A percentile compares a stretch with the other conserved stretches of the same genome.
Evolutionary conservation across 2,113 vertebrate species (phyloP).

Genomic region (Ramphastos sulfuratus): DNA sequence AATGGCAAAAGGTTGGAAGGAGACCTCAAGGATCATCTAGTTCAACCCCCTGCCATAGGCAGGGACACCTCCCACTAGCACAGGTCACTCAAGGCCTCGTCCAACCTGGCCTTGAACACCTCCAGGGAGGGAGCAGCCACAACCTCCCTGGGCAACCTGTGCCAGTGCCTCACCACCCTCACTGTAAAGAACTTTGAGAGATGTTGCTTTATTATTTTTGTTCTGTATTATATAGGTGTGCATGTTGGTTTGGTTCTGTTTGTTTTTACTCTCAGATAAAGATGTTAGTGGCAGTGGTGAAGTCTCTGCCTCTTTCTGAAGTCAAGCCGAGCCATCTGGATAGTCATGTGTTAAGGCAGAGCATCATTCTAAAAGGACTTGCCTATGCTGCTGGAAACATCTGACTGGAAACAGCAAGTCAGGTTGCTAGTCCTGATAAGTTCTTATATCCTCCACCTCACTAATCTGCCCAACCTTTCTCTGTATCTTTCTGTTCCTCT

Average conservation of each 20-base stretch:
- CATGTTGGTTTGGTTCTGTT: not conserved
- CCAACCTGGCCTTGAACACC: too few relatives aligned
- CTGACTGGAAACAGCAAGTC: not conserved
- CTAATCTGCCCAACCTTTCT: not conserved
- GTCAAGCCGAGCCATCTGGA: not conserved
- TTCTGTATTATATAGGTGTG: rapidly evolving
- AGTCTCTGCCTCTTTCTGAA: not conserved
- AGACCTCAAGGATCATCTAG: too few relatives aligned
- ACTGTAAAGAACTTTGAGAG: too few relatives aligned
- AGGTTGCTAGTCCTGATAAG: not conserved
- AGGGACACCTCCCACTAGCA: too few relatives aligned
- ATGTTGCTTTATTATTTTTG: not conserved
- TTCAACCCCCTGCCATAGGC: too few relatives aligned
- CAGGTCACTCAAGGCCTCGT: too few relatives aligned
- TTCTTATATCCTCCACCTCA: not conserved
- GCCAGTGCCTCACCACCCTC: too few relatives aligned
- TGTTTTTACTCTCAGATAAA: not conserved
- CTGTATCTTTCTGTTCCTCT: not conserved
- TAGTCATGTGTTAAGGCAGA: not conserved
- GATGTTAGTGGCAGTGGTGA: not conserved
- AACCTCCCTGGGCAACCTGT: too few relatives aligned
- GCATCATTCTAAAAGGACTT: not conserved
- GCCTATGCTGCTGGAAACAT: not conserved
- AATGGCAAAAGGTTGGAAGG: too few relatives aligned
- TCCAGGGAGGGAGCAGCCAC: too few relatives aligned